phyloP scores from a whole-genome alignment of 2,888 invertebrate genomes.

The Netelia virgata region DNA sequence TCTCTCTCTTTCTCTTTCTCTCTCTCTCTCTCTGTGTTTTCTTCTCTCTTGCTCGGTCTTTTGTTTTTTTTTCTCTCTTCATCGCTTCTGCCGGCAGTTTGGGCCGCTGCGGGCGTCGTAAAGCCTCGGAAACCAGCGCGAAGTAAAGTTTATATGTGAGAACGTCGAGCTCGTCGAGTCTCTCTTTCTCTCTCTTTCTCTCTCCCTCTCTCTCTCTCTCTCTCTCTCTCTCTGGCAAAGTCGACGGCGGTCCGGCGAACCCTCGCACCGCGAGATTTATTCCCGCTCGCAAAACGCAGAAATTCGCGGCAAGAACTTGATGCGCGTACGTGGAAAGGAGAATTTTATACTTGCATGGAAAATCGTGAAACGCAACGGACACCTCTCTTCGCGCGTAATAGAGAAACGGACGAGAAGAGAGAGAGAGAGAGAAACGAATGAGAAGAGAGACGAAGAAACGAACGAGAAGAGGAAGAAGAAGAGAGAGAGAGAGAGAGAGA shows the following conservation, averaged over 20 bases:
- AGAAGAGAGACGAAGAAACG: neutral
- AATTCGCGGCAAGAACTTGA: constrained; percentile 59
- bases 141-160: constrained; percentile 71
- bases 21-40: constrained; percentile 2
- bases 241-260: constrained; percentile 52
- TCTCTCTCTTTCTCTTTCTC: neutral
- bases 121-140: constrained; percentile 67
- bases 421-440: neutral
- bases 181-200: neutral
- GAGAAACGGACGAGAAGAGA: constrained; percentile 17
- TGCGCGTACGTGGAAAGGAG: constrained; percentile 32
- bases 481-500: neutral
- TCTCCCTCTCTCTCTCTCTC: too few relatives aligned
- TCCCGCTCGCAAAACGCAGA: constrained; percentile 61
- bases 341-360: constrained; percentile 45
- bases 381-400: neutral
- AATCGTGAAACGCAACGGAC: constrained; percentile 21
- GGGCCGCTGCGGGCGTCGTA: constrained; percentile 68
- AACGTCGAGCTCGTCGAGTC: constrained; percentile 30
- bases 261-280: constrained; percentile 60
- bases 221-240: constrained; percentile 4
- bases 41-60: neutral
- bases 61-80: constrained; percentile 14
- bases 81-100: constrained; percentile 47
- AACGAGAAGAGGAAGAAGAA: neutral